phyloP scores from a whole-genome alignment of 2,888 invertebrate genomes.

The Sicus ferrugineus region DNA sequence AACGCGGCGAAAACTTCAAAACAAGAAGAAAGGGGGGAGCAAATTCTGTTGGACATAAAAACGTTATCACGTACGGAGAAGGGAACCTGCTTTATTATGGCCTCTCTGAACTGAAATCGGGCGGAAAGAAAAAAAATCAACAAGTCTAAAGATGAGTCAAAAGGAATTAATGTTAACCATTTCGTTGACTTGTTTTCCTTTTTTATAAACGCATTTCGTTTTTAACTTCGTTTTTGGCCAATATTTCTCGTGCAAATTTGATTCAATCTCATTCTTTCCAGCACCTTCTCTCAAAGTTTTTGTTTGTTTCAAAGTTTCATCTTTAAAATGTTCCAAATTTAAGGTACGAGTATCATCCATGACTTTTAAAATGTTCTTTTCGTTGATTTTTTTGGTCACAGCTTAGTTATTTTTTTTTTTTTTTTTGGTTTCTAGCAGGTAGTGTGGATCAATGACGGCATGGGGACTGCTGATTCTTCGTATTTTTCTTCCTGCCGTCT shows the following conservation, averaged over 20 bases:
- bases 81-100: conserved; percentile 18
- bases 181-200: conserved; percentile 11
- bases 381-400: neutral
- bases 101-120: neutral
- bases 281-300: neutral
- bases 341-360: neutral
- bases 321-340: neutral
- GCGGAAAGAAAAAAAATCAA: neutral
- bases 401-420: neutral
- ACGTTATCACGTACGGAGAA: neutral
- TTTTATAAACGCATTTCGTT: conserved; percentile 11
- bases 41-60: neutral
- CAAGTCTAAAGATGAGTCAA: neutral
- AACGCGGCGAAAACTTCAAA: neutral
- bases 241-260: neutral
- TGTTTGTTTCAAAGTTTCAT: neutral
- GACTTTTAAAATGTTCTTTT: conserved; percentile 5
- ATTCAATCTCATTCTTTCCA: neutral
- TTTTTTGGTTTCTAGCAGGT: neutral
- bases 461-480: neutral
- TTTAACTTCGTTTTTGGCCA: neutral
- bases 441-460: neutral
- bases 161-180: neutral
- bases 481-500: conserved; percentile 20
- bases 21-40: neutral